A percentile compares a stretch with the other conserved stretches of the same genome.
Evolutionary conservation across 2,797 vertebrate species (phyloP).

Genomic region (Paguma larvata): DNA sequence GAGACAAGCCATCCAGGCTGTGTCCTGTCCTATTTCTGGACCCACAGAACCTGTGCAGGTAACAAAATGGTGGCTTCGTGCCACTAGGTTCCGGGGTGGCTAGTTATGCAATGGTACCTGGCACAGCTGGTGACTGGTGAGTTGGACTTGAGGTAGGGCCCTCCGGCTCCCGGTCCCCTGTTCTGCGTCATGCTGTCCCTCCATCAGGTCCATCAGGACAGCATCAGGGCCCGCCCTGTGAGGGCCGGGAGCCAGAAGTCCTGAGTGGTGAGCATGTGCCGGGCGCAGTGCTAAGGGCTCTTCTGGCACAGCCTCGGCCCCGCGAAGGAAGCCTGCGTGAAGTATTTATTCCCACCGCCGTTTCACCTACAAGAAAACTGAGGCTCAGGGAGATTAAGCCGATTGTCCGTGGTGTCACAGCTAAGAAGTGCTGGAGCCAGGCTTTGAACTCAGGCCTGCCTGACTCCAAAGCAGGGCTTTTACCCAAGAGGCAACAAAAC

Average conservation of each 20-base stretch:
- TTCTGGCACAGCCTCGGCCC: not conserved
- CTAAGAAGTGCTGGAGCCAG: not conserved
- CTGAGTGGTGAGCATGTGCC: not conserved
- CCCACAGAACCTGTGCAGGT: accelerated
- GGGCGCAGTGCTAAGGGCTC: not conserved
- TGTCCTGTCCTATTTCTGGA: not conserved
- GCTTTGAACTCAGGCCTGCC: not conserved
- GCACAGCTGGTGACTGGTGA: not conserved
- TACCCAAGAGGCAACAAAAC: not conserved
- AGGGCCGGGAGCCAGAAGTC: not conserved
- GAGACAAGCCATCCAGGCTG: not conserved
- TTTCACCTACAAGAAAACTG: not conserved
- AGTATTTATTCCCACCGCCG: not conserved
- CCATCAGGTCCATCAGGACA: not conserved
- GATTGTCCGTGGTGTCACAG: no score
- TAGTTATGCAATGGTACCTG: not conserved
- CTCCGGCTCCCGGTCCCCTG: not conserved
- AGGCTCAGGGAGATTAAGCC: not conserved
- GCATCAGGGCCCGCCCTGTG: not conserved
- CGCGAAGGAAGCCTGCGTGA: not conserved
- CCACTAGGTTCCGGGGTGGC: not conserved
- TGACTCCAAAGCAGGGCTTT: not conserved
- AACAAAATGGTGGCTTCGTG: not conserved
- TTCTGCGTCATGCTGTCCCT: not conserved
- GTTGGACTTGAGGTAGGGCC: not conserved